Evolutionary conservation across 2,797 vertebrate genomes (phyloP).

Genomic region (Poecilia velifera): DNA sequence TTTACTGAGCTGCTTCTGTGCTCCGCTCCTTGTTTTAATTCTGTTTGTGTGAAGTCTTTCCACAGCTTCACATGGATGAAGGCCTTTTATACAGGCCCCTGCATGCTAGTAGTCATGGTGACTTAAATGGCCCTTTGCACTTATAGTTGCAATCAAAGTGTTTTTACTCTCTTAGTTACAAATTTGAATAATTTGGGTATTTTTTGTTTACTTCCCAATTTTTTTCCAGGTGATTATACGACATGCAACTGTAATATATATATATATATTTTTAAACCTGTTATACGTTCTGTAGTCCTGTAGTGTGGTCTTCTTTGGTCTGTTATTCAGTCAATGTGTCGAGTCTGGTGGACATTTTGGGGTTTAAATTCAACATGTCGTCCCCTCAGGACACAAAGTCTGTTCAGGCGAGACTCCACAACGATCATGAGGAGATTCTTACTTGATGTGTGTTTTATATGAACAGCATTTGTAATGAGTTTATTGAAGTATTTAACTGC

Average conservation of each 20-base stretch:
- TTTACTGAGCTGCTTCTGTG: slow-evolving; percentile 2
- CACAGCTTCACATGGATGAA: not conserved
- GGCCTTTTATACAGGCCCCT: not conserved
- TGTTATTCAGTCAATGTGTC: not conserved
- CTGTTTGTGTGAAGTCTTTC: not conserved
- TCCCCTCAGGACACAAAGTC: not conserved
- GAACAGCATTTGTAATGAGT: not conserved
- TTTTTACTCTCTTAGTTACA: not conserved
- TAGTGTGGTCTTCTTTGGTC: not conserved
- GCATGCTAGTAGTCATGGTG: not conserved
- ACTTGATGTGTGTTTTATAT: not conserved
- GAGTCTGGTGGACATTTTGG: not conserved
- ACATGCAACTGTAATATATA: not conserved
- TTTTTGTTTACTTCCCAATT: not conserved
- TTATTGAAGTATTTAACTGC: too few relatives aligned
- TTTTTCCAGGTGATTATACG: not conserved
- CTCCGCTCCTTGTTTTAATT: slow-evolving; percentile 1
- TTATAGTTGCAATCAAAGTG: not conserved
- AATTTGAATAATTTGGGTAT: not conserved
- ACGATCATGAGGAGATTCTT: not conserved
- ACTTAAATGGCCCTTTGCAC: not conserved
- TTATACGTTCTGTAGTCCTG: not conserved
- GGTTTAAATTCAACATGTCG: not conserved
- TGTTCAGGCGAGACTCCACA: not conserved
- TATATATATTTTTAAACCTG: not conserved